Percentiles rank a stretch among this genome's conserved stretches.
phyloP scores from a whole-genome alignment of 2,113 vertebrate species.

The Oxyruncus cristatus region DNA sequence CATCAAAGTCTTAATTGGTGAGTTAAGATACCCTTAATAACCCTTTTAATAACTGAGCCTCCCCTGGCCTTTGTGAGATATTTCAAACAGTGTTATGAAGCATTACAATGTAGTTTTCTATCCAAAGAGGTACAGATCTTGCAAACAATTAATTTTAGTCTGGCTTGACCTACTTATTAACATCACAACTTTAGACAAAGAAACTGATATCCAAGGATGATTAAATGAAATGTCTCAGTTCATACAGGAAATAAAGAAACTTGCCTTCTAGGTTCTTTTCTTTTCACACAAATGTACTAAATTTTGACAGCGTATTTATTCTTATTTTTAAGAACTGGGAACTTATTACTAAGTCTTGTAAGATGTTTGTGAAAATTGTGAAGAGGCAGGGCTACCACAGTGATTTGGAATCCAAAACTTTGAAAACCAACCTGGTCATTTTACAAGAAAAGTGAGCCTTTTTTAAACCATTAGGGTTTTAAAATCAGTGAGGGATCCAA shows the following conservation, averaged over 20 bases:
- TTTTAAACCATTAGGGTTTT: background rate
- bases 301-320: background rate
- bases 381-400: background rate
- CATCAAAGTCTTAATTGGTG: background rate
- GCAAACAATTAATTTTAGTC: background rate
- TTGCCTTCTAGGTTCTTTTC: background rate
- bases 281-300: background rate
- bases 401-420: background rate
- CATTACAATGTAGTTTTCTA: background rate
- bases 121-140: background rate
- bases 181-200: background rate
- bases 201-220: background rate
- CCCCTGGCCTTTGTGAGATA: background rate
- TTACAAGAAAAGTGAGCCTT: background rate
- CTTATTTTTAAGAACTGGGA: background rate
- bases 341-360: background rate
- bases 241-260: background rate
- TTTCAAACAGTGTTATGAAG: background rate
- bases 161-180: background rate
- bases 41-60: background rate
- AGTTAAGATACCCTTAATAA: too few species aligned
- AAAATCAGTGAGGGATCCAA: background rate
- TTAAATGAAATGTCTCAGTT: background rate
- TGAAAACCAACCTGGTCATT: background rate
- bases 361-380: background rate